Evolutionary conservation across 2,113 vertebrate species (phyloP).

Genomic region (Genyomyrus donnyi): DNA sequence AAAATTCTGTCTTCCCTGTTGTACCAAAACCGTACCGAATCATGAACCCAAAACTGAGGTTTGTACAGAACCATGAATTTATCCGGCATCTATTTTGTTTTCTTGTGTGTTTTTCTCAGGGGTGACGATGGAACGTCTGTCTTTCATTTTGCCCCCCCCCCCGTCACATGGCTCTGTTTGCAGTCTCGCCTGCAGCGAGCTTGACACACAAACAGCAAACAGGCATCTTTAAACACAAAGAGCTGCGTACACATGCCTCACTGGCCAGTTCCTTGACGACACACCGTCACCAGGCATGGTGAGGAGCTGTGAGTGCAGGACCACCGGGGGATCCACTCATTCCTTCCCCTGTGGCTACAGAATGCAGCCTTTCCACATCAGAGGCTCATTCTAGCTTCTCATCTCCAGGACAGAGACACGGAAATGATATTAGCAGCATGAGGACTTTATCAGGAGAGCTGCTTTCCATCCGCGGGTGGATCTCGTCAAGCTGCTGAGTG

Average conservation of each 20-base stretch:
- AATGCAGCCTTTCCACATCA: not conserved
- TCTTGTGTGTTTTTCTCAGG: not conserved
- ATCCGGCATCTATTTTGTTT: not conserved
- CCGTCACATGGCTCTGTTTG: not conserved
- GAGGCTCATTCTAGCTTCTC: not conserved
- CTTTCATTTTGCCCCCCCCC: not conserved
- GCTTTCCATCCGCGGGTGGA: not conserved
- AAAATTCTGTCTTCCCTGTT: not conserved
- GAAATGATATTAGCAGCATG: not conserved
- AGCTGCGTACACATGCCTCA: not conserved
- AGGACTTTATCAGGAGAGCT: not conserved
- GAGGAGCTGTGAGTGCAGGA: not conserved
- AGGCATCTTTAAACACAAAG: not conserved
- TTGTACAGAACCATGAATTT: not conserved
- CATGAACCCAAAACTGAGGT: not conserved
- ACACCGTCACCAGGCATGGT: not conserved
- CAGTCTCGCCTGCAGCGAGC: not conserved
- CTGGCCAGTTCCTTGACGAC: not conserved
- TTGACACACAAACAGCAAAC: not conserved
- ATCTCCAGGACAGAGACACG: not conserved
- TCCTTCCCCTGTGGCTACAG: not conserved
- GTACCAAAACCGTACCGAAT: not conserved
- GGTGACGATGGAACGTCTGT: not conserved
- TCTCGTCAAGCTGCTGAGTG: not conserved
- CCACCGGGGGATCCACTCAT: not conserved